phyloP scores from a whole-genome alignment of 2,888 invertebrate genomes.

The Drosophila lacicola region DNA sequence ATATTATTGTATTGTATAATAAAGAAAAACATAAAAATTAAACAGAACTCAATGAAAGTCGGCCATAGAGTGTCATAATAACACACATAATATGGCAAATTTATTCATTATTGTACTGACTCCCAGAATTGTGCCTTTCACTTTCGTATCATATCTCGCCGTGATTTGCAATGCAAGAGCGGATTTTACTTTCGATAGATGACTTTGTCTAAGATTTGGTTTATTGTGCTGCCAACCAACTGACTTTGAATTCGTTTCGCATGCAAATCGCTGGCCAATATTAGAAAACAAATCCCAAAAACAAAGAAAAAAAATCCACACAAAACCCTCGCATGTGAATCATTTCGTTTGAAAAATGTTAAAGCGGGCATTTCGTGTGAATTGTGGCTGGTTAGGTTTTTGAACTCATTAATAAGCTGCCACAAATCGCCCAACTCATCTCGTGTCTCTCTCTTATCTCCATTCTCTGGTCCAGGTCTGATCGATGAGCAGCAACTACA shows the following conservation, averaged over 20 bases:
- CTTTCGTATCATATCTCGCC: slow-evolving; percentile 50
- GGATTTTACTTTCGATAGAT: slow-evolving; percentile 51
- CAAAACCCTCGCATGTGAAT: slow-evolving; percentile 58
- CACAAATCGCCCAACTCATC: slow-evolving; percentile 23
- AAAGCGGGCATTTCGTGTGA: slow-evolving; percentile 66
- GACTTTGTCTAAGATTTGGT: slow-evolving; percentile 11
- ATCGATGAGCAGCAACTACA: slow-evolving; percentile 73
- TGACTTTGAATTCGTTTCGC: slow-evolving; percentile 44
- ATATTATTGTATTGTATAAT: slow-evolving; percentile 56
- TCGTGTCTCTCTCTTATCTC: slow-evolving; percentile 7
- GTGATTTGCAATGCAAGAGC: slow-evolving; percentile 27
- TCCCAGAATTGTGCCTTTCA: slow-evolving; percentile 60
- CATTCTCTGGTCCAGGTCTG: slow-evolving; percentile 53
- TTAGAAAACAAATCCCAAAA: slow-evolving; percentile 19
- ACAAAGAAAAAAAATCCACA: neutral
- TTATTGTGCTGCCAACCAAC: slow-evolving; percentile 55
- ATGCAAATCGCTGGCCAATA: slow-evolving; percentile 60
- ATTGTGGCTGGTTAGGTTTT: slow-evolving; percentile 49
- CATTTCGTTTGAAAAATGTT: slow-evolving; percentile 68
- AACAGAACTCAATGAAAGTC: slow-evolving; percentile 56
- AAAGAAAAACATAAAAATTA: slow-evolving; percentile 13
- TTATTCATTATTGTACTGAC: slow-evolving; percentile 47
- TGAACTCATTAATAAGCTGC: slow-evolving; percentile 55
- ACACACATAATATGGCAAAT: slow-evolving; percentile 26
- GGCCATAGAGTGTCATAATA: slow-evolving; percentile 49